Base-by-base conservation (phyloP, 2,888 invertebrate species). In the Coremacera marginata region DNA sequence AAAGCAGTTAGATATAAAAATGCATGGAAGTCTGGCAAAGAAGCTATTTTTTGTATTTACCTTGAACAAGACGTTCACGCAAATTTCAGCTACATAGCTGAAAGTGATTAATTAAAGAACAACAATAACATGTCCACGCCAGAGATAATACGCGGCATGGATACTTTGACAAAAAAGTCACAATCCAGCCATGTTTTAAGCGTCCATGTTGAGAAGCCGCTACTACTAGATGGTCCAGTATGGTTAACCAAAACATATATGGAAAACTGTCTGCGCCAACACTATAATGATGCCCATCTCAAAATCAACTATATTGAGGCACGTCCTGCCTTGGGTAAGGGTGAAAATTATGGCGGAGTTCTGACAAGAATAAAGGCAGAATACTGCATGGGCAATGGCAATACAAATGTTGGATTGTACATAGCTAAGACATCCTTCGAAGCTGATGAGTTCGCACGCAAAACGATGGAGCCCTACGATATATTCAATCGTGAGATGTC, bases 401-500 rank as follows among this genome's bases (percentile, higher is more conserved):
- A 34, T 16, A 27, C 72, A 16, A 62, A 71, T 2, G 34, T 76
- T 5, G 78, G 81, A 11, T 77, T 81, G 60, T 80, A 81, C 19
- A 85, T 89, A 25, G 84, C 88, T 1, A 89, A 89, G 77, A 88
- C 84, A 3, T 84, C 87, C 0, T 85, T 84, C 25, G 87, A 87
- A n/a, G 84, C 84, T 4, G 85, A 88, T 79, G 85, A 86, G 27
- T 80, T 87, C 55, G 82, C 86, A 0, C 83, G 80, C n/a, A 83
- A 85, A 51, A 84, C 84, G 49, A 86, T 88, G 81, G 82, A 83
- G 3, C 84, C 85, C 0, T 89, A 89, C 57, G 88, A 89, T 27
- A 85, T 88, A 5, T 89, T 84, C 78, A 86, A 87, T 75, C 85
- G 88, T 3, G 89, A 89, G 82, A 87, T 89, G 84, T 82, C 80